phyloP scores from a whole-genome alignment of 2,113 vertebrate species.

The Triplophysa dalaica region DNA sequence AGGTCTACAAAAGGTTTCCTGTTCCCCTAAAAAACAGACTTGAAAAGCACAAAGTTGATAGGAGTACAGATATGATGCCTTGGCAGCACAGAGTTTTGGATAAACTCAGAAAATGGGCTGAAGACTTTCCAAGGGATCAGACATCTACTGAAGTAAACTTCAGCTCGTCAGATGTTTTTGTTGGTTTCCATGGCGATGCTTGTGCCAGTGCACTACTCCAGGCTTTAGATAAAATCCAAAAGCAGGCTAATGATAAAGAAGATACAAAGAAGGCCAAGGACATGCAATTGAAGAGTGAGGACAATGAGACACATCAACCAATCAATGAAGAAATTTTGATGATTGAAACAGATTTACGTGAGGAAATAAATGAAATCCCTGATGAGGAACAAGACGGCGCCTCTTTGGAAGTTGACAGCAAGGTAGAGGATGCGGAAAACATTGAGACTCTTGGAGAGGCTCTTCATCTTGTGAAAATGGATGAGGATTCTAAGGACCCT shows the following conservation, averaged over 20 bases:
- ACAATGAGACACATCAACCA: background rate
- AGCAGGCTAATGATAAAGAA: constrained; percentile 2
- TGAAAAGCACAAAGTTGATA: constrained; percentile 78
- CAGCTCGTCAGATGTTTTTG: constrained; percentile 67
- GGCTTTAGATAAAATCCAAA: constrained; percentile 61
- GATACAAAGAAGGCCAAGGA: constrained; percentile 19
- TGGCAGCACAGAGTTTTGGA: constrained; percentile 67
- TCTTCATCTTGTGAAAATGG: constrained; percentile 26
- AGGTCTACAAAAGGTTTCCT: constrained; percentile 77
- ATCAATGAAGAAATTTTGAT: constrained; percentile 2
- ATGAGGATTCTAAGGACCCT: constrained; percentile 36
- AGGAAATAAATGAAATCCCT: background rate
- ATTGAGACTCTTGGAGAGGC: background rate
- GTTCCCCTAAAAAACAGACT: constrained; percentile 78
- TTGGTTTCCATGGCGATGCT: constrained; percentile 74
- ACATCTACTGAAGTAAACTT: constrained; percentile 51
- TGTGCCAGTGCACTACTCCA: constrained; percentile 75
- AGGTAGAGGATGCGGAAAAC: constrained; percentile 31
- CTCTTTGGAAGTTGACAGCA: constrained; percentile 39
- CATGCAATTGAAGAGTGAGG: background rate
- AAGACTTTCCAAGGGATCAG: constrained; percentile 55
- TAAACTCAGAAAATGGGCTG: constrained; percentile 69
- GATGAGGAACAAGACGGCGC: constrained; percentile 4
- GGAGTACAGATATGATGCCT: constrained; percentile 70
- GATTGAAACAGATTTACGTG: background rate